Conservation (phyloP, 2,888 invertebrate genomes). For the Tethea ocularis region DNA sequence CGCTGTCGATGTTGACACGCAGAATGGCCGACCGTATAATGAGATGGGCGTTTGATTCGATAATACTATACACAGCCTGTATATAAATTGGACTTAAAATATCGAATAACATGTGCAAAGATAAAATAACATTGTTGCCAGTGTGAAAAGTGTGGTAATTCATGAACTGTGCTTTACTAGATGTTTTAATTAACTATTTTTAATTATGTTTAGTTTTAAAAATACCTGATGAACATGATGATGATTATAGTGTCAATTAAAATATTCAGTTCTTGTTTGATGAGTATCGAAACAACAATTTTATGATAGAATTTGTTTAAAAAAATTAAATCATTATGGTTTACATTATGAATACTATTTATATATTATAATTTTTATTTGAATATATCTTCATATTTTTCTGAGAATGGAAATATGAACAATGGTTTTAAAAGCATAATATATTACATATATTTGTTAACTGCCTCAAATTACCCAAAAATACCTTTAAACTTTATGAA, state of each 20-base stretch:
- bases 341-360: neutral
- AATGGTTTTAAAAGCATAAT: neutral
- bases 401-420: neutral
- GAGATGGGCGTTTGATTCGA: constrained; percentile 71
- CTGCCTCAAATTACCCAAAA: constrained; percentile 1
- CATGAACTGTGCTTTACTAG: neutral
- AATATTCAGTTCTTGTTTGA: neutral
- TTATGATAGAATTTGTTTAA: neutral
- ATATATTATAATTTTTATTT: neutral
- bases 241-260: neutral
- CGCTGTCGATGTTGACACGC: constrained; percentile 57
- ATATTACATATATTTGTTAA: neutral
- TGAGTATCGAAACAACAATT: neutral
- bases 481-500: neutral
- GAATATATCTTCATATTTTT: neutral
- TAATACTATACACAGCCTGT: constrained; percentile 5
- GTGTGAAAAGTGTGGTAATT: constrained; percentile 2
- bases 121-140: constrained; percentile 6
- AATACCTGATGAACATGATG: neutral
- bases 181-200: neutral
- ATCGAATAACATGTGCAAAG: neutral
- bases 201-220: neutral
- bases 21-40: constrained; percentile 66
- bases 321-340: no score
- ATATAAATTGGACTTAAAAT: constrained; percentile 10